Percentiles rank a stretch among this genome's conserved stretches.
Conservation (phyloP, 2,113 vertebrate genomes). For the Nannobrachium achirus region DNA sequence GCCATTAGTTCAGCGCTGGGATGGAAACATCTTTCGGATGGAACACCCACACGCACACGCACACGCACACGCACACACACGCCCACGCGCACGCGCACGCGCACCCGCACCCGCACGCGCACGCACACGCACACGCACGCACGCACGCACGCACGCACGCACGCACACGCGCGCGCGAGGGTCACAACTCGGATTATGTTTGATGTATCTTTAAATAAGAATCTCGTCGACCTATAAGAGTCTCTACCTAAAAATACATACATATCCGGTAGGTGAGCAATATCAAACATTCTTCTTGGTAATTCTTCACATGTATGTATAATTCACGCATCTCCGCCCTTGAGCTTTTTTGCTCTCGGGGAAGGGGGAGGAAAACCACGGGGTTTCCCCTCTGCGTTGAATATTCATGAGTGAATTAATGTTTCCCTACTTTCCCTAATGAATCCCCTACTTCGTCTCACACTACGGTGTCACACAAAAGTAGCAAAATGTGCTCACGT, state of each 20-base stretch:
- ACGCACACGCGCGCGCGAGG: too few species aligned
- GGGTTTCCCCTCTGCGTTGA: conserved; percentile 8
- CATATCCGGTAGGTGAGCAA: background rate
- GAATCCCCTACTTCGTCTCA: too few species aligned
- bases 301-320: conserved; percentile 18
- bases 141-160: too few species aligned
- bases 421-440: too few species aligned
- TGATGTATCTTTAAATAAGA: too few species aligned
- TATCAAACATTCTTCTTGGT: background rate
- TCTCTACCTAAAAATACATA: too few species aligned
- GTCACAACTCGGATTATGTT: too few species aligned
- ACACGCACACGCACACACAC: conserved; percentile 17
- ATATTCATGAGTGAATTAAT: conserved; percentile 19
- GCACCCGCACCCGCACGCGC: too few species aligned
- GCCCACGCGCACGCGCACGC: background rate
- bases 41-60: background rate
- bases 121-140: too few species aligned
- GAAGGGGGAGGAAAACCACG: too few species aligned
- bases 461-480: background rate
- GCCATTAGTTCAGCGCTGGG: background rate
- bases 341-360: too few species aligned
- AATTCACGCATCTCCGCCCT: conserved; percentile 5
- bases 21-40: background rate
- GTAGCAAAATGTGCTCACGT: background rate
- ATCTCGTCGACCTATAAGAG: too few species aligned